These are phyloP conservation scores for Ridgeia piscesae DNA, from an alignment of 1,140 invertebrate species.

Conservation along the genomic window DNA sequence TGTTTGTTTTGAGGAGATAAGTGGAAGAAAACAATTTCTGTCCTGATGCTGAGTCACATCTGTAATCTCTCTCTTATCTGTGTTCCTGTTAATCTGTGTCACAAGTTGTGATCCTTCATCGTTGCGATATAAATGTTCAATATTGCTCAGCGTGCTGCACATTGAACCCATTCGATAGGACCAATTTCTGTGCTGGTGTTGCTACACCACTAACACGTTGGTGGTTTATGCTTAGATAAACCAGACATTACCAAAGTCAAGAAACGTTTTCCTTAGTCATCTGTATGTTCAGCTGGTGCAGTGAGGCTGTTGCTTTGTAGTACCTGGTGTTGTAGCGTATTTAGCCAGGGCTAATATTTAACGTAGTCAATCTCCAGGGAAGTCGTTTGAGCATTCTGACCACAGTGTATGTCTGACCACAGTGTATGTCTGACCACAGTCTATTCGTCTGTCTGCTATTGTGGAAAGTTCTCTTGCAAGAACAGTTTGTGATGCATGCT, in stretches of 20 bases:
- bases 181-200: neutral
- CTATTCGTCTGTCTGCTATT: neutral
- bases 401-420: neutral
- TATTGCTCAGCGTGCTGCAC: neutral
- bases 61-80: neutral
- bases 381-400: neutral
- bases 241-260: neutral
- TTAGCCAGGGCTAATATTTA: neutral
- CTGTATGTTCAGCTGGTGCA: neutral
- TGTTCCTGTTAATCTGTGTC: neutral
- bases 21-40: neutral
- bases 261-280: neutral
- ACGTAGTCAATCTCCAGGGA: neutral
- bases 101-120: neutral
- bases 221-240: neutral
- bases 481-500: neutral
- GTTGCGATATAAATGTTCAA: neutral
- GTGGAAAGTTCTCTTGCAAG: neutral
- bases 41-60: no score
- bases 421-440: neutral
- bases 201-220: neutral
- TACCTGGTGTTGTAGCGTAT: neutral
- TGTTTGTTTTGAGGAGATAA: neutral
- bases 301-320: neutral
- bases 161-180: no score